phyloP scores from a whole-genome alignment of 2,797 vertebrate species.

The Poecilia gillii region DNA sequence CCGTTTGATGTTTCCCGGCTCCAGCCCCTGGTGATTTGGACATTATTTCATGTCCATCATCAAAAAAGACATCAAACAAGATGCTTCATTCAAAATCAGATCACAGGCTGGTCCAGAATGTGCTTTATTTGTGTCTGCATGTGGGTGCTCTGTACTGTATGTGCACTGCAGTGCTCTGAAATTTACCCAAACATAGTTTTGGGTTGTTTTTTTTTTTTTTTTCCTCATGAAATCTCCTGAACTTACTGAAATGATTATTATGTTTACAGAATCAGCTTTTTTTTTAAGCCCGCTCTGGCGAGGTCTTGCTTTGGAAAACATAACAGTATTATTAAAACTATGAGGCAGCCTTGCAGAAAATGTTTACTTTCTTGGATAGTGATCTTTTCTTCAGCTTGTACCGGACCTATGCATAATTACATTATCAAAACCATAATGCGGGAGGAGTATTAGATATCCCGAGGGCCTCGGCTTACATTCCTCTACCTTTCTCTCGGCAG shows the following conservation, averaged over 20 bases:
- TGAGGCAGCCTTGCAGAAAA: conserved; percentile 66
- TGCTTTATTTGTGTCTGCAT: conserved; percentile 13
- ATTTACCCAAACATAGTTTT: not conserved
- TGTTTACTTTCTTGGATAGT: conserved; percentile 70
- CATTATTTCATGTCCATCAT: conserved; percentile 84
- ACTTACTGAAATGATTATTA: conserved; percentile 29
- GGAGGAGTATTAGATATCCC: conserved; percentile 75
- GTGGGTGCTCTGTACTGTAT: conserved; percentile 16
- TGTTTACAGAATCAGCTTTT: conserved; percentile 33
- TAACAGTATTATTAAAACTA: conserved; percentile 53
- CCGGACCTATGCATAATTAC: conserved; percentile 77
- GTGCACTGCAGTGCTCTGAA: conserved; percentile 1
- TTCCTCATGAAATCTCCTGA: conserved; percentile 24
- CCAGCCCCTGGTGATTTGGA: conserved; percentile 74
- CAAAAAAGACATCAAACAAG: conserved; percentile 83
- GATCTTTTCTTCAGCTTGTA: conserved; percentile 66
- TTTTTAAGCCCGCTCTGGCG: conserved; percentile 1
- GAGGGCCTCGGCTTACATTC: conserved; percentile 75
- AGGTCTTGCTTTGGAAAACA: conserved; percentile 10
- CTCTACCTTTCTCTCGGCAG: conserved; percentile 74
- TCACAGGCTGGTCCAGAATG: conserved; percentile 54
- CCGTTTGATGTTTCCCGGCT: conserved; percentile 77
- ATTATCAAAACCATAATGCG: conserved; percentile 74
- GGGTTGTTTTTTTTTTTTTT: not conserved
- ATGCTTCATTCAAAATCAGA: conserved; percentile 71